These are phyloP conservation scores for Planiliza haematocheilus DNA, from an alignment of 2,113 vertebrate species.

Conservation along the genomic window DNA sequence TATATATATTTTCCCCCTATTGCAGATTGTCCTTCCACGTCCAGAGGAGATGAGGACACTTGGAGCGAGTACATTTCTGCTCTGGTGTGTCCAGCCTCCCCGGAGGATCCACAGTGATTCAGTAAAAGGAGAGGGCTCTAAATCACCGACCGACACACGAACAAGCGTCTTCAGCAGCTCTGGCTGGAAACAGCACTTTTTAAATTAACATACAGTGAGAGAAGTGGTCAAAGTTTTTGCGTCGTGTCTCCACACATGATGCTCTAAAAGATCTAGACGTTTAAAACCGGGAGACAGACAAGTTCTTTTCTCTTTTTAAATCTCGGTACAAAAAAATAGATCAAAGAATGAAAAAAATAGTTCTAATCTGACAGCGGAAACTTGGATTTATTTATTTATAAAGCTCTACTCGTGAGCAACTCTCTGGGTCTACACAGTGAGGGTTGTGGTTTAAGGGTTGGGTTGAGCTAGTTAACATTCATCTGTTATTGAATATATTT, in stretches of 20 bases:
- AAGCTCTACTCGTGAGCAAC: constrained; percentile 58
- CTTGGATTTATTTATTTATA: constrained; percentile 66
- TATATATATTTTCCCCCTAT: background rate
- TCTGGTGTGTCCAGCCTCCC: constrained; percentile 69
- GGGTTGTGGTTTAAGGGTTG: constrained; percentile 69
- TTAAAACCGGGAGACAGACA: constrained; percentile 57
- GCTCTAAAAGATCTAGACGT: constrained; percentile 60
- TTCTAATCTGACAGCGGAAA: constrained; percentile 65
- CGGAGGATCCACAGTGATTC: constrained; percentile 80
- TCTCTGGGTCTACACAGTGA: constrained; percentile 81
- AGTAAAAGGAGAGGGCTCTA: constrained; percentile 54
- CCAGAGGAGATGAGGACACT: constrained; percentile 43
- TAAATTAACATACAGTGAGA: constrained; percentile 52
- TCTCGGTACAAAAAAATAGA: constrained; percentile 76
- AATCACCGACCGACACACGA: constrained; percentile 66
- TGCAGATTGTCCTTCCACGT: constrained; percentile 49
- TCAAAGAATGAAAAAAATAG: constrained; percentile 72
- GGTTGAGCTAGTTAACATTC: constrained; percentile 76
- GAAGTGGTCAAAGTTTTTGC: constrained; percentile 60
- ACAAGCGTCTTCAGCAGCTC: constrained; percentile 24
- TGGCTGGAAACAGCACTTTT: constrained; percentile 44
- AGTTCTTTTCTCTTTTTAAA: constrained; percentile 46
- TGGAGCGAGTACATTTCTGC: constrained; percentile 55
- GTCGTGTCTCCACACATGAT: constrained; percentile 54
- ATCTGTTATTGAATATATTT: constrained; percentile 64